A percentile compares a stretch with the other conserved stretches of the same genome.
Conservation (phyloP, 2,113 vertebrate genomes). For the Copsychus sechellarum region DNA sequence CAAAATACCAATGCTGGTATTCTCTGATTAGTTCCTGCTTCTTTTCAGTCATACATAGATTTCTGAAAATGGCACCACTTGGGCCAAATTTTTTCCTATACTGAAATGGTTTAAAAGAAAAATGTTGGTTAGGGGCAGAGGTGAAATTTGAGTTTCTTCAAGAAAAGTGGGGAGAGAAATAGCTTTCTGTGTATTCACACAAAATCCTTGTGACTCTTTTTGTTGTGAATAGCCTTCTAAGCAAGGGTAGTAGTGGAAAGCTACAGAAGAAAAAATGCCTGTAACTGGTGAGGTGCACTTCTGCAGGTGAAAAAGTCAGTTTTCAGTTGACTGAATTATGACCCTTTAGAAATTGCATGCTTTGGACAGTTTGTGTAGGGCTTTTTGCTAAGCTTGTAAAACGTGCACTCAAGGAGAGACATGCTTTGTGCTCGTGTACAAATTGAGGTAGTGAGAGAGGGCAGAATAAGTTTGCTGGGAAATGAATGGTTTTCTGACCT, state of each 20-base stretch:
- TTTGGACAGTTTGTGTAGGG: not conserved
- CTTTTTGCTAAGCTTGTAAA: conserved; percentile 38
- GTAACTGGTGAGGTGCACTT: not conserved
- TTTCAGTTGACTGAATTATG: conserved; percentile 45
- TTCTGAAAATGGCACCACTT: conserved; percentile 8
- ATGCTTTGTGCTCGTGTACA: not conserved
- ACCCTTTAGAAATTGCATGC: not conserved
- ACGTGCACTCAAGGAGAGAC: not conserved
- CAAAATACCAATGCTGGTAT: not conserved
- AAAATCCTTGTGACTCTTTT: not conserved
- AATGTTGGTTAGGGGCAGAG: not conserved
- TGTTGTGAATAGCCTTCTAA: not conserved
- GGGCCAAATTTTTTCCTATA: not conserved
- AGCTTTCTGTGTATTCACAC: not conserved
- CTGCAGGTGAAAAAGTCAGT: conserved; percentile 20
- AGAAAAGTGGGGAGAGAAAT: not conserved
- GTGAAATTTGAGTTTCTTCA: not conserved
- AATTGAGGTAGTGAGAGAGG: not conserved
- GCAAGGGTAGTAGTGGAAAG: not conserved
- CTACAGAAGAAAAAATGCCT: not conserved
- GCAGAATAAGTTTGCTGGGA: not conserved
- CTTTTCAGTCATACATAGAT: not conserved
- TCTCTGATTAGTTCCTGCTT: not conserved
- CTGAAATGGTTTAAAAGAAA: not conserved
- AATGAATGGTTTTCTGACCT: conserved; percentile 1